These are phyloP conservation scores for Phainopepla nitens DNA, from an alignment of 2,113 vertebrate genomes.

Conservation along the genomic window DNA sequence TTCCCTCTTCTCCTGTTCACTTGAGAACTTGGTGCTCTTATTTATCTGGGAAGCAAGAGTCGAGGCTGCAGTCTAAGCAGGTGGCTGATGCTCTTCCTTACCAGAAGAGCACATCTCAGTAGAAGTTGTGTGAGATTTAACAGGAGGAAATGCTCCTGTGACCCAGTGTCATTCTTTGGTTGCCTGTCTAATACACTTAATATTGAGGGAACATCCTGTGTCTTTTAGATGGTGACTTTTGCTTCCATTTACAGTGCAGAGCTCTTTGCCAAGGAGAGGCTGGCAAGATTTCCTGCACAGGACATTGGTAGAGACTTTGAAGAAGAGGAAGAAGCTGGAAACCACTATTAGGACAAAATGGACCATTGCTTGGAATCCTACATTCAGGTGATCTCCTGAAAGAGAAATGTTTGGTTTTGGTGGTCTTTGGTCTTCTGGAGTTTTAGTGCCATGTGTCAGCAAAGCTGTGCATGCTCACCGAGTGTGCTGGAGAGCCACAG, in stretches of 20 bases:
- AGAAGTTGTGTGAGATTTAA: not conserved
- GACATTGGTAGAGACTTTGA: not conserved
- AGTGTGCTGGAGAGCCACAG: not conserved
- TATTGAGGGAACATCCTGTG: not conserved
- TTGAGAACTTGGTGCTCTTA: not conserved
- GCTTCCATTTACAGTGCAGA: not conserved
- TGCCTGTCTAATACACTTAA: not conserved
- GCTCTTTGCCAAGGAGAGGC: not conserved
- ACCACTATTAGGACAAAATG: not conserved
- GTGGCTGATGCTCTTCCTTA: not conserved
- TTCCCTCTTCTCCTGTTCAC: not conserved
- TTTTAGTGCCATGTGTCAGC: not conserved
- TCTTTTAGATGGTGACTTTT: constrained; percentile 2
- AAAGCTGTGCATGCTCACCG: not conserved
- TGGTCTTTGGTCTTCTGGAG: not conserved
- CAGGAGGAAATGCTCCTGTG: not conserved
- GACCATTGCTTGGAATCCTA: not conserved
- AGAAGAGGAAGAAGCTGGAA: not conserved
- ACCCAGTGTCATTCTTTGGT: not conserved
- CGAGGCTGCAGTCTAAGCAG: not conserved
- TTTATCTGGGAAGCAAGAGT: not conserved
- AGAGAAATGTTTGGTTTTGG: not conserved
- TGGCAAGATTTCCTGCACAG: not conserved
- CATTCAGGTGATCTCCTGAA: not conserved
- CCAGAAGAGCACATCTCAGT: not conserved